Percentiles rank a stretch among this genome's conserved stretches.
These are phyloP conservation scores for Azemiops feae DNA, from an alignment of 2,113 vertebrate species.

Conservation along the genomic window DNA sequence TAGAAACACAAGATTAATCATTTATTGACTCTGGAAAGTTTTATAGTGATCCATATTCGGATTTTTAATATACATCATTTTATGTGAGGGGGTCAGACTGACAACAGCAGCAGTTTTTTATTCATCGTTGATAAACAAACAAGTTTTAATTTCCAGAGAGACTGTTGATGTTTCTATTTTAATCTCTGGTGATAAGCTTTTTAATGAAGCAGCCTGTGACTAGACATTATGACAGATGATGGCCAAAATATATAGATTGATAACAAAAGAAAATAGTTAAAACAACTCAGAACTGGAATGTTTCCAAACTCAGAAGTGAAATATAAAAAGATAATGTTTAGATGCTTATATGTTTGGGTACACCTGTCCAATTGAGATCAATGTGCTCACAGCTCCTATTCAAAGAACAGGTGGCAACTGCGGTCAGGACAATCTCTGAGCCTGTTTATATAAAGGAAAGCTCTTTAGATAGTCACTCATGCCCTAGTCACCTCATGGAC, in stretches of 20 bases:
- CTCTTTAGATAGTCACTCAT: not conserved
- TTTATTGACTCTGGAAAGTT: not conserved
- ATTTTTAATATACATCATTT: slow-evolving; percentile 33
- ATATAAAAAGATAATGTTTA: not conserved
- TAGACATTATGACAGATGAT: slow-evolving; percentile 16
- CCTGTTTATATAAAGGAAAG: not conserved
- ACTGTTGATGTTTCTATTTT: slow-evolving; percentile 33
- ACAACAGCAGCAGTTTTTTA: not conserved
- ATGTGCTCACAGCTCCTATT: not conserved
- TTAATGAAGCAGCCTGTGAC: slow-evolving; percentile 29
- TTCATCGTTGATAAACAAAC: slow-evolving; percentile 23
- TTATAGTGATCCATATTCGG: not conserved
- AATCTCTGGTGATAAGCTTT: not conserved
- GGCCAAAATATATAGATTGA: slow-evolving; percentile 4
- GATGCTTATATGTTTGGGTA: not conserved
- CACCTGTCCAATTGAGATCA: not conserved
- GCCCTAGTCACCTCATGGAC: not conserved
- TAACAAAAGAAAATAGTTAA: slow-evolving; percentile 19
- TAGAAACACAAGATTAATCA: not conserved
- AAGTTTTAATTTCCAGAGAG: slow-evolving; percentile 42
- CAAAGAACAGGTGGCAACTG: not conserved
- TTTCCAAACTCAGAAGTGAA: not conserved
- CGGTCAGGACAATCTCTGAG: not conserved
- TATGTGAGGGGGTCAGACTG: slow-evolving; percentile 21
- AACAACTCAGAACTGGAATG: not conserved